Base-by-base conservation (phyloP, 1,140 invertebrate genomes). In the Pogonognathellus flavescens region DNA sequence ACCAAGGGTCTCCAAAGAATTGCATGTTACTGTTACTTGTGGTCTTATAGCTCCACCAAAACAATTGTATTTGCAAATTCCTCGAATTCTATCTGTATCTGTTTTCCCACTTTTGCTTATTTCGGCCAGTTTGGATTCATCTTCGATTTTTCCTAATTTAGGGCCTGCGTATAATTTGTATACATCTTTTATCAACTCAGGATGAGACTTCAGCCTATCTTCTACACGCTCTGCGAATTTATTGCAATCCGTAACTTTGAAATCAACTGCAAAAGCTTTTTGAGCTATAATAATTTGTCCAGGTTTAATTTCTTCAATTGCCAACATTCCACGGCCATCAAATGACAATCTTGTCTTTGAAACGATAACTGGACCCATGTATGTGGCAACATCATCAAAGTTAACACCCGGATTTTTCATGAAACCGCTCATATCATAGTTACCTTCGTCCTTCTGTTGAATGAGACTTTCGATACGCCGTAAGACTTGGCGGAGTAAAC, bases 271-370 rank as follows among this genome's bases (percentile, higher is more conserved):
- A 20, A 84, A 70, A 4, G 66, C 66, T 22, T 72, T 84, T 16
- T 55, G 16, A 16, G 49, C 60, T 9, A 49, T 72, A 5, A 84
- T 72, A 25, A 84, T 49, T 72, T 70, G 66, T 20, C 83, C 83
- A 18, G 50, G 60, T 20, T 50, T 50, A 25, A 84, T 72, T 50
- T 84, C 66, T 55, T 84, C 83, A 9, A 16, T 84, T 18, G 83
- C 83, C 10, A 84, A 60, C 20, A 84, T 11, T 9, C 83, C 83
- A 13, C 82, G 53, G 0, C 81, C 81, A 49, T 83, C 9, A 9
- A 22, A 16, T 25, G 11, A n/a, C 10, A 83, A 8, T 31, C n/a
- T 9, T 31, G n/a, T n/a, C 14, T 41, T 81, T 5, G 80, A 81
- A 53, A 53, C 50, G 14, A 25, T 31, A 18, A 22, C 80, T 1